Base-by-base conservation (phyloP, 1,140 invertebrate species). In the Pseudomyrmex concolor region DNA sequence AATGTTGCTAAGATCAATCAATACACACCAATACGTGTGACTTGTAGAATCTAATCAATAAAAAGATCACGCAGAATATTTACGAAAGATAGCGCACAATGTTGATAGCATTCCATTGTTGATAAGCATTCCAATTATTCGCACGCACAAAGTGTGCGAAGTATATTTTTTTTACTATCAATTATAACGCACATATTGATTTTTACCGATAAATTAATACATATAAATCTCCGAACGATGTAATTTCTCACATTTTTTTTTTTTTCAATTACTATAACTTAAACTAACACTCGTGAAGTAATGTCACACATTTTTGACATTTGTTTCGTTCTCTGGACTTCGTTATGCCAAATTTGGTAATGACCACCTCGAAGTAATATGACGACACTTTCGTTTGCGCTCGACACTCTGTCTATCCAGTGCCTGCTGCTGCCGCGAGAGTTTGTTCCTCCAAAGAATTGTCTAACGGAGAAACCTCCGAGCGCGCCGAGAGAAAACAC, bases 291-390 rank as follows among this genome's bases (percentile, higher is more conserved):
- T 8, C 19, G 63, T 12, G 8, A 63, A 48, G n/a, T 48, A 48
- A 9, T 22, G 5, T 48, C 22, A 19, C 67, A n/a, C 17, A 9
- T 22, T 57, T 45, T 55, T 25, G 66, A 68, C 12, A 4, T 51
- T 68, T 12, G 15, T 57, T 57, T 15, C 63, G 68, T 9, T 15
- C 68, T 55, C 13, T 45, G 54, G 22, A 81, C n/a, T 55, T 73
- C 50, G 54, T 68, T 85, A 59, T 54, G 55, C 63, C 83, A 59
- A 86, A 85, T 85, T 86, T 85, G 85, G 63, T 74, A 82, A 86
- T 17, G 63, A 84, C 81, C 45, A 70, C 50, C 71, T 63, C 45
- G 72, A 62, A 55, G 72, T 73, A 25, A 22, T 25, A 77, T 63
- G 17, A 77, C 17, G 34, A 25, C 17, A 77, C 73, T 77, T 77